phyloP scores from a whole-genome alignment of 2,113 vertebrate species.

The Orientallactaga bullata region DNA sequence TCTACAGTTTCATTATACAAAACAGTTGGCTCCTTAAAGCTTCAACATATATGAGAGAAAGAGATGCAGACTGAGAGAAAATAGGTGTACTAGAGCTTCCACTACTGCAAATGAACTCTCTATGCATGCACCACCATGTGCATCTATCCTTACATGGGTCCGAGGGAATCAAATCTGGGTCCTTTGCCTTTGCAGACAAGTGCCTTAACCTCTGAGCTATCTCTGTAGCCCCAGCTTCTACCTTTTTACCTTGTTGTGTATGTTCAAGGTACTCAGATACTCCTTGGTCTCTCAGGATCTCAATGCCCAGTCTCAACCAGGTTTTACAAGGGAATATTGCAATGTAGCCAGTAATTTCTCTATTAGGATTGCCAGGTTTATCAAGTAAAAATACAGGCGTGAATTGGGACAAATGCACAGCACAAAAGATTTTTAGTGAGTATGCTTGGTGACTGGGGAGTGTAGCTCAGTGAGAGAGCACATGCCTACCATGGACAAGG shows the following conservation, averaged over 20 bases:
- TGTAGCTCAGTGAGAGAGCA: not conserved
- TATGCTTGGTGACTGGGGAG: not conserved
- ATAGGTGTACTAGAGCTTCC: no score
- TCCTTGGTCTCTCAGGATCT: not conserved
- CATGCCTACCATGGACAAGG: not conserved
- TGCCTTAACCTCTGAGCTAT: no score
- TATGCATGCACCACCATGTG: no score
- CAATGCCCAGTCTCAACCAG: not conserved
- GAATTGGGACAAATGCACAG: not conserved
- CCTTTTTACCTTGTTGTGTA: not conserved
- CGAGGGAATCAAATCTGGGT: no score
- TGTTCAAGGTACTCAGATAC: not conserved
- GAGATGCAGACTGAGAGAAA: no score
- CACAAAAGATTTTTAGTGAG: not conserved
- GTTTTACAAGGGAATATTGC: not conserved
- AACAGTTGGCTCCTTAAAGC: not conserved
- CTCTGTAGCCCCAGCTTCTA: not conserved
- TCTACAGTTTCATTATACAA: not conserved
- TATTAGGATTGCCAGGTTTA: not conserved
- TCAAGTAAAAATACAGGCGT: constrained; percentile 7
- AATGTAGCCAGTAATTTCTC: not conserved
- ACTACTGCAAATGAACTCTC: no score
- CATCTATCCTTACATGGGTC: no score
- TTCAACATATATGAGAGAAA: no score
- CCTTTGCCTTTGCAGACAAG: no score